Evolutionary conservation across 2,113 vertebrate genomes (phyloP), one percentile per base, ranked within the genome.

Genomic region (Peromyscus leucopus): DNA sequence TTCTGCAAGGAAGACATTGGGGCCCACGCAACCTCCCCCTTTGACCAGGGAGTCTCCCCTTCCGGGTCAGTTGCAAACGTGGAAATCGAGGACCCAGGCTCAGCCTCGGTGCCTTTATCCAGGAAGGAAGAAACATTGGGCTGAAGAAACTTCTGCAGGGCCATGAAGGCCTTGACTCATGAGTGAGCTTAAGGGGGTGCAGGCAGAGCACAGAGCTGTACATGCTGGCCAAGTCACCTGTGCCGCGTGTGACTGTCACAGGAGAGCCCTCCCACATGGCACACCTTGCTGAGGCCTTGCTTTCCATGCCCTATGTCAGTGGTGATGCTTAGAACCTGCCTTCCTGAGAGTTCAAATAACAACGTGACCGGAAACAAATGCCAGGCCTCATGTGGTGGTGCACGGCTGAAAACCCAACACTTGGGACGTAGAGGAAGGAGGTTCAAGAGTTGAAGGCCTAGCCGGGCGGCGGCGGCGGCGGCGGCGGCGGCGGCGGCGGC

Each of bases 281-380:
- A 0, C 0, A 0, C 79, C 4, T 0, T 2, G 2, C 2, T 3
- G 24, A 0, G 46, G n/a, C 12, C 69, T 33, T 39, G 74, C 69
- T 11, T 72, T 2, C 8, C 15, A 16, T 15, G 26, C 48, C 2
- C 28, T 61, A 8, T 1, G 51, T 59, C 90, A 67, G 95, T 74
- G 63, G 39, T 59, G 28, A 74, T 28, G 59, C 55, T 46, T 36
- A 1, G 69, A 78, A 0, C 0, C 95, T 17, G 24, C 74, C 87
- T 72, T 84, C 97, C 80, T 21, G 63, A 91, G 72, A 93, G 57
- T 55, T 90, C 21, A 80, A 87, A 78, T 10, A 46, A 17, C 12
- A 12, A 24, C 0, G 0, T 0, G 17, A 39, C n/a, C 4, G 39
- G 17, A 17, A 57, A 71, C 80, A n/a, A 26, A n/a, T 13, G 59